Evolutionary conservation across 1,140 invertebrate species (phyloP), one percentile per base, ranked within the genome.

Genomic region (Aphaenogaster rudis): DNA sequence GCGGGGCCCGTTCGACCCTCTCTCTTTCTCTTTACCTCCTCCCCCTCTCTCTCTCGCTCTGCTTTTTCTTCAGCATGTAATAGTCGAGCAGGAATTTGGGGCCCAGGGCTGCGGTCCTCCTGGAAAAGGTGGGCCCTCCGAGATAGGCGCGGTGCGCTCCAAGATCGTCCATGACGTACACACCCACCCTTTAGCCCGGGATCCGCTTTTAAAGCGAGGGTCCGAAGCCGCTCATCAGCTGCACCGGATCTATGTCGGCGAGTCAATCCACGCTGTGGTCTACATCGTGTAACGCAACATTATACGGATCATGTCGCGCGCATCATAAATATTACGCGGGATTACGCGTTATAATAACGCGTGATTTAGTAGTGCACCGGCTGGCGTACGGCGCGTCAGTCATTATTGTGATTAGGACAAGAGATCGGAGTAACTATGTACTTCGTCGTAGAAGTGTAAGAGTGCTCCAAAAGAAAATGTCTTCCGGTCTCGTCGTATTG

Each of bases 81-180:
- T 90, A 77, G 86, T 88, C 80, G 76, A 61, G 17, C 54, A 86
- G 89, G 89, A 88, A 90, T 90, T 90, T 57, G 80, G 88, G 86
- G 54, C 79, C 86, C 78, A 66, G 77, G 59, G 86, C 88, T 80
- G 13, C 59, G 17, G 88, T 86, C 88, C 74, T 90, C 78, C 74
- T 90, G 79, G 42, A 85, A 82, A 84, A 74, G 72, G 50, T 77
- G 71, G 57, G 59, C 66, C 45, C 82, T 72, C 13, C 66, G 57
- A 57, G 64, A 86, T 72, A 77, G 82, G 74, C 54, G 82, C 71
- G 67, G 57, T 79, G 13, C 33, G 45, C 54, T 67, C 54, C 13
- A 48, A 54, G 64, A 88, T 86, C 81, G 71, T 86, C 59, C 86
- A 52, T 50, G 66, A 66, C 63, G 59, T 79, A 66, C 88, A 79